phyloP scores from a whole-genome alignment of 1,140 invertebrate species.

The Eupeodes corollae region DNA sequence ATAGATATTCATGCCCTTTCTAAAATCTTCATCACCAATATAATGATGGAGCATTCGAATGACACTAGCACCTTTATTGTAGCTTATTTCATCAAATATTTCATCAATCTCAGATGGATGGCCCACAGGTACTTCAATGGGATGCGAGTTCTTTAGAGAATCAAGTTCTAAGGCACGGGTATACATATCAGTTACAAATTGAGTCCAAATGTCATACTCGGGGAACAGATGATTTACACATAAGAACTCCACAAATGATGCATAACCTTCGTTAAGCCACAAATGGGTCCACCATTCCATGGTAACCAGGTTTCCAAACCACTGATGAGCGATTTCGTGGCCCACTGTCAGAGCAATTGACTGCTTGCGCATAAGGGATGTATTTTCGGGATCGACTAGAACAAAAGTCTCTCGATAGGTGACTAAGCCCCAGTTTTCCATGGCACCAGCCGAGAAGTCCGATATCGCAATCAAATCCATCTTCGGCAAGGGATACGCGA shows the following conservation, averaged over 20 bases:
- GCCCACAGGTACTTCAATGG: conserved; percentile 79
- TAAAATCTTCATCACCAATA: conserved; percentile 87
- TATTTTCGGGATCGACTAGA: conserved; percentile 72
- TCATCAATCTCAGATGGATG: conserved; percentile 87
- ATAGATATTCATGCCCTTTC: conserved; percentile 90
- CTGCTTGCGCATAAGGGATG: conserved; percentile 70
- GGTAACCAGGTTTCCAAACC: conserved; percentile 78
- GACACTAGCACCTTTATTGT: conserved; percentile 84
- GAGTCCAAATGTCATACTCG: conserved; percentile 87
- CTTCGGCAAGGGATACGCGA: conserved; percentile 91
- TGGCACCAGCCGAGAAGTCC: conserved; percentile 83
- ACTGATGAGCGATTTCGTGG: conserved; percentile 81
- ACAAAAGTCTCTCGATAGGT: conserved; percentile 68
- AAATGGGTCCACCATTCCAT: conserved; percentile 83
- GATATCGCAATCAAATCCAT: conserved; percentile 91
- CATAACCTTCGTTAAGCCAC: conserved; percentile 91
- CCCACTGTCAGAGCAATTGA: conserved; percentile 78
- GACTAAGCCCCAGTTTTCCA: conserved; percentile 90
- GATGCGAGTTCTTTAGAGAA: conserved; percentile 79
- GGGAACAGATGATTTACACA: conserved; percentile 81
- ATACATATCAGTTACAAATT: conserved; percentile 77
- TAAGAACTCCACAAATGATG: conserved; percentile 78
- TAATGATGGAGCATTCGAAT: conserved; percentile 95
- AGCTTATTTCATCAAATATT: conserved; percentile 93
- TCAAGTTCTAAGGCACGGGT: conserved; percentile 77